Evolutionary conservation across 23 tunicate species (phyloP).

Genomic region (Oikopleura albicans): DNA sequence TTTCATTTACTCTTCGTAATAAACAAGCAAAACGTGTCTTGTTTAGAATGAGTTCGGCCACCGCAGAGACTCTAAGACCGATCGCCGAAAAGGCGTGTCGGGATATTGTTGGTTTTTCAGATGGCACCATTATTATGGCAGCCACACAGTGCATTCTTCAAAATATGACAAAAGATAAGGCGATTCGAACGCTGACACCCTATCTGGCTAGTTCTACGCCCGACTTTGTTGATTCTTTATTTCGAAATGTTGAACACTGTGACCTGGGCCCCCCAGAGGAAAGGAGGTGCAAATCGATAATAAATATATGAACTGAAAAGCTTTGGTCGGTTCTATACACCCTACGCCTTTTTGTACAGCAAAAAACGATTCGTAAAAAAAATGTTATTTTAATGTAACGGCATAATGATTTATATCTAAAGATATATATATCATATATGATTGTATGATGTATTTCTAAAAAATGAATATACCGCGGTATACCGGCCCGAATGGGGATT

Average conservation of each 20-base stretch:
- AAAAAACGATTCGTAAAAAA: too few species aligned
- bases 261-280: background rate
- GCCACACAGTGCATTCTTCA: slow-evolving; percentile 5
- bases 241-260: background rate
- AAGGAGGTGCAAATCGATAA: background rate
- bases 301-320: background rate
- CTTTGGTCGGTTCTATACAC: background rate
- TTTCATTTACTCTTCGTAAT: too few species aligned
- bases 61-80: background rate
- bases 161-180: slow-evolving; percentile 6
- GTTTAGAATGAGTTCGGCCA: background rate
- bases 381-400: too few species aligned
- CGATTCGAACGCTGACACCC: background rate
- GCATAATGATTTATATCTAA: too few species aligned
- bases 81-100: background rate
- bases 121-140: slow-evolving; percentile 66
- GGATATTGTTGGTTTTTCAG: slow-evolving; percentile 40
- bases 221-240: background rate
- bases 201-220: background rate
- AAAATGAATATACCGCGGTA: too few species aligned
- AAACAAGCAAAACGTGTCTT: too few species aligned
- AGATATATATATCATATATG: too few species aligned
- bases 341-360: too few species aligned
- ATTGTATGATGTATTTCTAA: too few species aligned
- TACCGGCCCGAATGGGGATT: too few species aligned